Conservation (phyloP, 2,888 invertebrate genomes). For the Podabrus alpinus region DNA sequence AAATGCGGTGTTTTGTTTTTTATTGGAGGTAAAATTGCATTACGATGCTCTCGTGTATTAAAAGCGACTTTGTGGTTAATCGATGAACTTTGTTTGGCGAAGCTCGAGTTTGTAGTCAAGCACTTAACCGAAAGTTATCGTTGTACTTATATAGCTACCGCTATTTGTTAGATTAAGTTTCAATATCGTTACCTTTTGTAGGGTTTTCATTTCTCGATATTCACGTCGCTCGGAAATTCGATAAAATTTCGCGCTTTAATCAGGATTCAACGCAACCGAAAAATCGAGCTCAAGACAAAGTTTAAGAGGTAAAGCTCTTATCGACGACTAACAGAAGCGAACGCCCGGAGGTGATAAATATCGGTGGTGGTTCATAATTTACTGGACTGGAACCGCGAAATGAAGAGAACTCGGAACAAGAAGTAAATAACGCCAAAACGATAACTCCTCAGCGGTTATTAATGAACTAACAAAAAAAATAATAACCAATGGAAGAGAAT, state of each 20-base stretch:
- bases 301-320: not conserved
- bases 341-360: not conserved
- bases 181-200: not conserved
- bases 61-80: not conserved
- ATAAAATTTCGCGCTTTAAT: not conserved
- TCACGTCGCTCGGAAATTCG: not conserved
- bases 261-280: not conserved
- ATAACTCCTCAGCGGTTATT: not conserved
- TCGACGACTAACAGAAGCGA: not conserved
- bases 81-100: not conserved
- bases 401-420: not conserved
- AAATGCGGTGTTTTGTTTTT: not conserved
- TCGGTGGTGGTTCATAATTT: not conserved
- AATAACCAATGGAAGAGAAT: not conserved
- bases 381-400: not conserved
- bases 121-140: not conserved
- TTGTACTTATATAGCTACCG: not conserved
- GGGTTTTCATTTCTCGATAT: not conserved
- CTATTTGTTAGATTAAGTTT: constrained; percentile 2
- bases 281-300: not conserved
- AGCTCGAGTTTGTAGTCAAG: not conserved
- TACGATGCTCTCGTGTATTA: not conserved
- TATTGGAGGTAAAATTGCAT: not conserved
- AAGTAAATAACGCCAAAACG: not conserved
- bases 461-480: not conserved